Base-by-base conservation (phyloP, 2,888 invertebrate genomes). In the Suillia variegata region DNA sequence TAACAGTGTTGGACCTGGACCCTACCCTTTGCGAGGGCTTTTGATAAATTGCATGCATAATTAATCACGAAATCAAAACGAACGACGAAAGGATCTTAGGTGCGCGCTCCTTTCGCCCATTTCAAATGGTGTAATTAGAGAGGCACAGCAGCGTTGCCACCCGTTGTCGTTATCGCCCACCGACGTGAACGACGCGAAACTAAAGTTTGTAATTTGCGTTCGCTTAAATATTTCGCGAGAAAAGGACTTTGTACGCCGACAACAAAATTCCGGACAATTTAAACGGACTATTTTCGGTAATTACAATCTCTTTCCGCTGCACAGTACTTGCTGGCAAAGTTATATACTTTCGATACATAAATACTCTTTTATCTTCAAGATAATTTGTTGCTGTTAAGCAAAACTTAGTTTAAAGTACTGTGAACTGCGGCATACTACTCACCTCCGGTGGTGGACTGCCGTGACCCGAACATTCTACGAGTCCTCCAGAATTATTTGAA, bases 401-500 rank as follows among this genome's bases (percentile, higher is more conserved):
- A n/a, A n/a, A n/a, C 31, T 31, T 8, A 31, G 12, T 5, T 31
- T 12, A 31, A 31, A 31, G 5, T 31, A 31, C 6, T 12, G 31
- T 31, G 31, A 31, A 31, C n/a, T n/a, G n/a, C n/a, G n/a, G n/a
- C n/a, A n/a, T n/a, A n/a, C n/a, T 20, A 45, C 64, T 74, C 62
- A 88, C 88, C 84, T 89, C 87, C 63, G 90, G 90, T 52, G 86
- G 85, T 58, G 91, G 91, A 74, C 86, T 87, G 61, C 87, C 87
- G 71, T 86, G 86, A 13, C 89, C 88, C 50, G 87, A 84, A 74
- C 91, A 92, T 80, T 87, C 89, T 69, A 90, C 86, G 59, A 86
- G 84, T 42, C 86, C 87, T 12, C 91, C 91, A 0, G 90, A 88
- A 78, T 88, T 88, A 82, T 91, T 91, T 73, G 89, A 89, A 83